Percentiles rank a stretch among this genome's conserved stretches.
phyloP scores from a whole-genome alignment of 2,797 vertebrate species.

The Lutjanus campechanus region DNA sequence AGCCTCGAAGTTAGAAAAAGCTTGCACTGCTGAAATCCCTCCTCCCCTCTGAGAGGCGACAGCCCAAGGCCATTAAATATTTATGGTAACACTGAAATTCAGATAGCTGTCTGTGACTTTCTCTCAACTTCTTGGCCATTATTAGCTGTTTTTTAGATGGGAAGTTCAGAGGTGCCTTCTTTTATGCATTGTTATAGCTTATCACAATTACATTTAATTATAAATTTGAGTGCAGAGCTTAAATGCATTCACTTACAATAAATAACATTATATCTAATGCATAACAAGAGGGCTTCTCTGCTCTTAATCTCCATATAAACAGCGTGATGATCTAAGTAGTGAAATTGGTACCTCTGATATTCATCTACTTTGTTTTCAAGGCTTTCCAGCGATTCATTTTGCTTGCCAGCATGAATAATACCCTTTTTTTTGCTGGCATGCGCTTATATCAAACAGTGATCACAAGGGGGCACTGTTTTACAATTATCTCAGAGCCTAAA shows the following conservation, averaged over 20 bases:
- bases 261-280: not conserved
- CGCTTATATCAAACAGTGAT: slow-evolving; percentile 40
- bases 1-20: slow-evolving; percentile 33
- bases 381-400: slow-evolving; percentile 21
- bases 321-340: slow-evolving; percentile 30
- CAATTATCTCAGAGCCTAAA: slow-evolving; percentile 51
- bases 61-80: slow-evolving; percentile 71
- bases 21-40: slow-evolving; percentile 34
- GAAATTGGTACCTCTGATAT: slow-evolving; percentile 29
- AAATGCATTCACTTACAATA: not conserved
- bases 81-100: slow-evolving; percentile 66
- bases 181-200: slow-evolving; percentile 19
- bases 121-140: slow-evolving; percentile 46
- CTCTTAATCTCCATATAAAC: slow-evolving; percentile 20
- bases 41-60: slow-evolving; percentile 54
- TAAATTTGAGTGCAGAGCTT: not conserved
- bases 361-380: slow-evolving; percentile 26
- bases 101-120: slow-evolving; percentile 60
- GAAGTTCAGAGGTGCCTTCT: slow-evolving; percentile 13
- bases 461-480: slow-evolving; percentile 83
- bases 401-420: slow-evolving; percentile 13
- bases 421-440: slow-evolving; percentile 20
- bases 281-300: slow-evolving; percentile 1
- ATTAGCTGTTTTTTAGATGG: slow-evolving; percentile 43
- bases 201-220: slow-evolving; percentile 2